phyloP scores from a whole-genome alignment of 2,113 vertebrate species.

The Ursus arctos region DNA sequence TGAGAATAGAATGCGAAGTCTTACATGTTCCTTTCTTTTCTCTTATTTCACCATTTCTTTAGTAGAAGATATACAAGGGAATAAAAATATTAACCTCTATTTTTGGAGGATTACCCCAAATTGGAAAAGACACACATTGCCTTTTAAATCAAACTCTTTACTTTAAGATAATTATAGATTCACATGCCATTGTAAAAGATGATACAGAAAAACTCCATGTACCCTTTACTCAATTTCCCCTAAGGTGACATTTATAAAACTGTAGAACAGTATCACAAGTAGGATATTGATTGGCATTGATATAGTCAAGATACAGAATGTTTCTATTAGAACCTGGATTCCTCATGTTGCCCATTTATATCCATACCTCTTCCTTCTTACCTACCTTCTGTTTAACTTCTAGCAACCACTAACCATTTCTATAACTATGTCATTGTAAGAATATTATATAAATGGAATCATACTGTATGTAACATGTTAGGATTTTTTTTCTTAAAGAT shows the following conservation, averaged over 20 bases:
- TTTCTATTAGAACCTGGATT: neutral
- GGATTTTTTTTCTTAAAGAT: neutral
- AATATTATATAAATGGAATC: neutral
- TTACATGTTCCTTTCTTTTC: neutral
- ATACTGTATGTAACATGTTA: neutral
- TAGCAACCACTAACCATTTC: neutral
- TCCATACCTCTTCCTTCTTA: neutral
- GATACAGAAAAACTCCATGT: neutral
- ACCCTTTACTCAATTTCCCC: neutral
- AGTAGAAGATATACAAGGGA: neutral
- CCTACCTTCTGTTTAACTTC: neutral
- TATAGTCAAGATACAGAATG: neutral
- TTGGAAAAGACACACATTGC: neutral
- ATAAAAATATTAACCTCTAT: neutral
- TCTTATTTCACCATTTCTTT: neutral
- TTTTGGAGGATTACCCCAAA: neutral
- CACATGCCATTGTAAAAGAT: neutral
- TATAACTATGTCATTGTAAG: neutral
- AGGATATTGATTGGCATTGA: neutral
- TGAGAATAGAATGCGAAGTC: neutral
- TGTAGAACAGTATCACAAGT: neutral
- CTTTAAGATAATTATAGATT: neutral
- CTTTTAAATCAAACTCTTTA: neutral
- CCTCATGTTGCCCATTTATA: neutral
- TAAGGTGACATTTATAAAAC: neutral